Evolutionary conservation across 2,797 vertebrate genomes (phyloP).

Genomic region (Notamacropus eugenii): DNA sequence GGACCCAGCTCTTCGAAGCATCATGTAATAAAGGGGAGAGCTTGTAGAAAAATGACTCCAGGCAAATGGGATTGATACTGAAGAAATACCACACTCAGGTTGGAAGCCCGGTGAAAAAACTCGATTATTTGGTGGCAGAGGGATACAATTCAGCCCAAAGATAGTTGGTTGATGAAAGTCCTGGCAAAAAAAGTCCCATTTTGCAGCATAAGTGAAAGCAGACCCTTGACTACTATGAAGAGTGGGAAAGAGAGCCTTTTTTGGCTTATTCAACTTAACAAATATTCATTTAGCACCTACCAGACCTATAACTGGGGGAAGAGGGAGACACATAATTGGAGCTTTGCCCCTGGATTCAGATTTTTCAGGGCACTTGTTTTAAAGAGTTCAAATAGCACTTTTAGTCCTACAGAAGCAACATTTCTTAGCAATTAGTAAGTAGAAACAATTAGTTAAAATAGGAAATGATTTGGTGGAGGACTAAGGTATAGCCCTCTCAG

Average conservation of each 20-base stretch:
- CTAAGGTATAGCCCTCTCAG: not conserved
- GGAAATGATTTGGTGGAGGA: not conserved
- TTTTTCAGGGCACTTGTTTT: not conserved
- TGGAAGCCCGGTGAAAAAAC: not conserved
- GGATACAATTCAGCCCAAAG: not conserved
- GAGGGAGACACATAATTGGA: not conserved
- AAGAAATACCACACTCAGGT: not conserved
- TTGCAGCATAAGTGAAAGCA: not conserved
- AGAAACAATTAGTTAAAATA: not conserved
- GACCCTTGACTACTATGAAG: not conserved
- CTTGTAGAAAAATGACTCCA: not conserved
- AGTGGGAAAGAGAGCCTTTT: not conserved
- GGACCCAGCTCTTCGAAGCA: not conserved
- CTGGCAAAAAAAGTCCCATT: not conserved
- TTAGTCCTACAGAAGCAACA: not conserved
- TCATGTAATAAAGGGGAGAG: conserved; percentile 2
- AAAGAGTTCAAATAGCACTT: not conserved
- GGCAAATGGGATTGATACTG: conserved; percentile 32
- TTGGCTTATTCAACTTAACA: not conserved
- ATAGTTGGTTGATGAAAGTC: not conserved
- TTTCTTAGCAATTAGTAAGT: not conserved
- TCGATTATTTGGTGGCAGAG: not conserved
- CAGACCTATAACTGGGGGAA: not conserved
- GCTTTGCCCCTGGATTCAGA: not conserved
- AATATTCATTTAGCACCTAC: not conserved